Conservation (phyloP, 2,113 vertebrate genomes). For the Eulacestoma nigropectus region DNA sequence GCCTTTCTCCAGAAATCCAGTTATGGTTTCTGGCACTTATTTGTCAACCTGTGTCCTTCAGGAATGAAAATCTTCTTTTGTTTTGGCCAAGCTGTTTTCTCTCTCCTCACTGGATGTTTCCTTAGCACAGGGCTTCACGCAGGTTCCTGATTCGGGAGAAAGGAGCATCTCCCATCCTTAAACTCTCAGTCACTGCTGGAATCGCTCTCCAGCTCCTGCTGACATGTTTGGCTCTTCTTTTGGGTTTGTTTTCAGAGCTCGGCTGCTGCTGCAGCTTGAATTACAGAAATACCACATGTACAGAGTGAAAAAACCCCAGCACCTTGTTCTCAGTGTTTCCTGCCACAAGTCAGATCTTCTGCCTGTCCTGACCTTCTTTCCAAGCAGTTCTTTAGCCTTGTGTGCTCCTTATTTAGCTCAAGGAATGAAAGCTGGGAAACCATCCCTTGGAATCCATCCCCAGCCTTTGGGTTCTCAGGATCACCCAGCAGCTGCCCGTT, state of each 20-base stretch:
- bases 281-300: neutral
- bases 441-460: neutral
- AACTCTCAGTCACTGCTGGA: neutral
- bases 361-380: neutral
- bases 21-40: neutral
- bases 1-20: neutral
- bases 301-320: neutral
- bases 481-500: neutral
- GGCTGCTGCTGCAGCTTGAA: neutral
- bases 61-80: neutral
- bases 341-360: neutral
- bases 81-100: neutral
- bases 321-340: neutral
- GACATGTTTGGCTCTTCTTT: neutral
- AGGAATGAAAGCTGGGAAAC: neutral
- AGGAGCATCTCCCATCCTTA: neutral
- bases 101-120: neutral
- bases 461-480: neutral
- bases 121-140: neutral
- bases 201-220: neutral
- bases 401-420: neutral
- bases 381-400: neutral
- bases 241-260: slow-evolving; percentile 4
- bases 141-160: neutral
- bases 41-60: neutral